Conservation (phyloP, 2,797 vertebrate species). For the Anomalospiza imberbis region DNA sequence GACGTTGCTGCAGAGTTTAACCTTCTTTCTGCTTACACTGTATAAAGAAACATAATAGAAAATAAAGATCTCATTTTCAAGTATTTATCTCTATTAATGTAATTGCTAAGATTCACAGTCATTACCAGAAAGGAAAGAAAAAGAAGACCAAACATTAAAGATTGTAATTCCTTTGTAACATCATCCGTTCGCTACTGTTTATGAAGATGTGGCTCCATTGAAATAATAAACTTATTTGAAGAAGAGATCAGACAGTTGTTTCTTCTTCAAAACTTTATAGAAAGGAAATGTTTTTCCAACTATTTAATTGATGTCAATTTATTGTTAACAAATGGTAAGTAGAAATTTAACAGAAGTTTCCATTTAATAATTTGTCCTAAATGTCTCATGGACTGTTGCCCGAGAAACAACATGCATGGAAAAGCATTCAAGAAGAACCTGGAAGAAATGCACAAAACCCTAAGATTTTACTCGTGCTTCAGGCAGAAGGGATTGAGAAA, state of each 20-base stretch:
- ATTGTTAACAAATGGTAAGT: neutral
- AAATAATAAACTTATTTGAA: neutral
- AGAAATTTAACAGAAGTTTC: neutral
- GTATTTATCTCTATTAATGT: neutral
- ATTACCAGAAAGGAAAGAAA: neutral
- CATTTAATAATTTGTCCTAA: neutral
- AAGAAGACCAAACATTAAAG: neutral
- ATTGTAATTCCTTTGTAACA: neutral
- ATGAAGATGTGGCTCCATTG: neutral
- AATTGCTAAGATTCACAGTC: neutral
- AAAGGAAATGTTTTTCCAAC: neutral
- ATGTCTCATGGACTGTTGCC: neutral
- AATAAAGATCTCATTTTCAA: neutral
- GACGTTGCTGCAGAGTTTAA: neutral
- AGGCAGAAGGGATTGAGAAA: neutral
- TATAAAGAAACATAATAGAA: neutral
- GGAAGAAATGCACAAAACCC: neutral
- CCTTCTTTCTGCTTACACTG: neutral
- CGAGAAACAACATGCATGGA: neutral
- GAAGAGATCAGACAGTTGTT: neutral
- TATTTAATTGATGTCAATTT: neutral
- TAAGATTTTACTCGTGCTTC: neutral
- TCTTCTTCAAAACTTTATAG: neutral
- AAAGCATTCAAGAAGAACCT: neutral
- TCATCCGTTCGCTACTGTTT: neutral